Base-by-base conservation (phyloP, 2,113 vertebrate species). In the Hippocampus abdominalis region DNA sequence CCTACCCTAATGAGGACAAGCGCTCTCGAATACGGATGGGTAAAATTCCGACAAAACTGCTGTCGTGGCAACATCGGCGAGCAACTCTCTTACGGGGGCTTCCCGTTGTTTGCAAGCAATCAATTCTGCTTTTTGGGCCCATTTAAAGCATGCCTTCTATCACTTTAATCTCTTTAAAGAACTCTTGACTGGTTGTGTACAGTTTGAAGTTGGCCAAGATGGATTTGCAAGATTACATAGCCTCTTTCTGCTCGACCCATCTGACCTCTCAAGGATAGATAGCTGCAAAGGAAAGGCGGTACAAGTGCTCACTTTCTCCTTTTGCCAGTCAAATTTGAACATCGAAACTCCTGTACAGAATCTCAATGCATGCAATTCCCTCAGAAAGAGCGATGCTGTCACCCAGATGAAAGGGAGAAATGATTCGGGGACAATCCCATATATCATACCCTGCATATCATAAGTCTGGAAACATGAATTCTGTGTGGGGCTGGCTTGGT, bases 151-250 rank as follows among this genome's bases (percentile, higher is more conserved):
- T 25, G 11, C 62, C 36, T n/a, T 44, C 39, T 23, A 13, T 64
- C 62, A 64, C 62, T 39, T 42, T 64, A 42, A 64, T 64, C 62
- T 64, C 39, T 64, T 44, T 64, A 64, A 64, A 64, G 62, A 42
- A 64, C 62, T 63, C 36, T 36, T 7, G 62, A 64, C 62, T n/a
- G 62, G 62, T 64, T 64, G 36, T 64, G 62, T 44, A 44, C 62
- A 64, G 62, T 64, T 64, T 44, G 40, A 64, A 64, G 21, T 64
- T 64, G 39, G 62, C 36, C 39, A 64, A 42, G 39, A 64, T 64
- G 62, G 62, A 64, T 64, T 32, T 60, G 39, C 21, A 21, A 64
- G 62, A 64, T 64, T 64, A 64, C 62, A 64, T 44, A 23, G 62
- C 39, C 11, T 64, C 40, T 27, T 44, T 64, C 62, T 64, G 39